These are phyloP conservation scores for Hepsetus odoe DNA, from an alignment of 2,113 vertebrate species.

Conservation along the genomic window DNA sequence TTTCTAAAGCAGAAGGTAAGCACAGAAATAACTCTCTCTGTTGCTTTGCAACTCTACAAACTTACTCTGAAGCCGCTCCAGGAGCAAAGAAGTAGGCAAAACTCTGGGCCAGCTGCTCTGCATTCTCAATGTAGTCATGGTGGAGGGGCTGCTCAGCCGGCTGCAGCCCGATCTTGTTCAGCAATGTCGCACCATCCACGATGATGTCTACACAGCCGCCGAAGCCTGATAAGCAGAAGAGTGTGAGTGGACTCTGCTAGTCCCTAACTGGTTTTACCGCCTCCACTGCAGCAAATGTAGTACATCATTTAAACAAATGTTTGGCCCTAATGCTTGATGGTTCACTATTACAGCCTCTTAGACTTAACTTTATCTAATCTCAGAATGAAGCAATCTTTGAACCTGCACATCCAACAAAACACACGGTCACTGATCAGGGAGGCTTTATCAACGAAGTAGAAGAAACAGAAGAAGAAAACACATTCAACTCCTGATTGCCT, in stretches of 20 bases:
- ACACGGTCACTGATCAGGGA: neutral
- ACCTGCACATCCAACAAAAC: neutral
- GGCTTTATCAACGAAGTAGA: neutral
- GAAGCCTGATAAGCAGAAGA: constrained; percentile 70
- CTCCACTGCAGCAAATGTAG: neutral
- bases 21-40: neutral
- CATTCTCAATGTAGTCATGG: constrained; percentile 77
- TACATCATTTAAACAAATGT: neutral
- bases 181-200: constrained; percentile 76
- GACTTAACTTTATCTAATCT: constrained; percentile 21
- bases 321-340: neutral
- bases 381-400: constrained; percentile 20
- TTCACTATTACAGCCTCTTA: neutral
- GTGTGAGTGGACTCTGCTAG: neutral
- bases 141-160: constrained; percentile 73
- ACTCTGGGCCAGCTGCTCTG: constrained; percentile 78
- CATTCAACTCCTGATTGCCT: too few species aligned
- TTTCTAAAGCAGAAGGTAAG: neutral
- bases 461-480: neutral
- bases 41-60: neutral
- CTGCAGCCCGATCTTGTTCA: constrained; percentile 76
- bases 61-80: constrained; percentile 84
- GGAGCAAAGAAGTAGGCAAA: constrained; percentile 84
- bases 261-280: neutral
- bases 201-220: constrained; percentile 83